Percentiles rank a stretch among this genome's conserved stretches.
Evolutionary conservation across 2,888 invertebrate species (phyloP).

Genomic region (Lottia gigantea): DNA sequence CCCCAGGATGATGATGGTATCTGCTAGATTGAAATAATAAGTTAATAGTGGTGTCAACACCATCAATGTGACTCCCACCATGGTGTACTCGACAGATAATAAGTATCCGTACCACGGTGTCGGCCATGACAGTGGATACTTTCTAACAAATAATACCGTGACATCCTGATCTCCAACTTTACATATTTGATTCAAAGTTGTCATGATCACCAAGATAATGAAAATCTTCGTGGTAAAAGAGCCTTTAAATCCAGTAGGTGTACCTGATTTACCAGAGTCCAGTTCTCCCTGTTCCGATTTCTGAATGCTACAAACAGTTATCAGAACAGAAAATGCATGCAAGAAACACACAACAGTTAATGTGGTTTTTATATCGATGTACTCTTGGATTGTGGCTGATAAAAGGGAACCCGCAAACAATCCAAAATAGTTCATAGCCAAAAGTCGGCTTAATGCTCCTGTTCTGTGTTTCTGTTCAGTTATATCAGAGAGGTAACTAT

Average conservation of each 20-base stretch:
- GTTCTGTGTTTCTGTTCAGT: conserved; percentile 53
- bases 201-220: conserved; percentile 47
- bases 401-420: conserved; percentile 62
- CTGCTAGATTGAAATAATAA: conserved; percentile 46
- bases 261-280: conserved; percentile 28
- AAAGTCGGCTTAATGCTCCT: conserved; percentile 51
- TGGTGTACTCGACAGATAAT: conserved; percentile 60
- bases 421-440: conserved; percentile 65
- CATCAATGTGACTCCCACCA: conserved; percentile 58
- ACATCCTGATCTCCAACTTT: conserved; percentile 63
- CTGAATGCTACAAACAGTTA: conserved; percentile 43
- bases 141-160: conserved; percentile 57
- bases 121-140: conserved; percentile 59
- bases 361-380: conserved; percentile 43
- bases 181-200: conserved; percentile 57
- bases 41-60: conserved; percentile 58
- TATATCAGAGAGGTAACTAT: conserved; percentile 62
- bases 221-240: conserved; percentile 50
- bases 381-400: conserved; percentile 49
- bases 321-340: conserved; percentile 47
- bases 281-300: conserved; percentile 42
- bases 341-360: conserved; percentile 54
- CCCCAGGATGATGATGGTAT: conserved; percentile 54
- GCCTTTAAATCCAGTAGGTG: conserved; percentile 47
- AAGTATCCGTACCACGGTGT: conserved; percentile 63